These are phyloP conservation scores for Drosophila simulans DNA, from an alignment of 1,140 invertebrate genomes.

Conservation along the genomic window DNA sequence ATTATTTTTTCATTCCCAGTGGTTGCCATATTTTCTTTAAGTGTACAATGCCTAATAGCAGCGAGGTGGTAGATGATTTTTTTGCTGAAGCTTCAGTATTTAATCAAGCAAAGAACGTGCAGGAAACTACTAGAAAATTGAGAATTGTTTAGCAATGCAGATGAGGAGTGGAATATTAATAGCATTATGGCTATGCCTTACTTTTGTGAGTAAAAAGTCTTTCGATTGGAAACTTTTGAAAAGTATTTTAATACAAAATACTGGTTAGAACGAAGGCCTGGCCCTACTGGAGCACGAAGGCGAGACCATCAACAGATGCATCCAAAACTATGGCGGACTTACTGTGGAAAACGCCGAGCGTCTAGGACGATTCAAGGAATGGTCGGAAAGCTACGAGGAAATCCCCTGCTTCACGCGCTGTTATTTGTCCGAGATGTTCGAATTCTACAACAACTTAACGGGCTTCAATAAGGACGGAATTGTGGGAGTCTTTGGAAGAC, in stretches of 20 bases:
- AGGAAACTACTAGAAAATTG: conserved; percentile 19
- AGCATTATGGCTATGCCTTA: conserved; percentile 19
- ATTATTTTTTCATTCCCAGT: too few relatives aligned
- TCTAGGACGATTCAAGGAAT: conserved; percentile 62
- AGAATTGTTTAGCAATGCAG: conserved; percentile 1
- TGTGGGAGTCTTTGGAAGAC: conserved; percentile 48
- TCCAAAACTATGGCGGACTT: conserved; percentile 61
- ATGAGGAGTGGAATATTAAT: conserved; percentile 23
- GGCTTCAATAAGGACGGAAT: conserved; percentile 58
- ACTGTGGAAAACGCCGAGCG: conserved; percentile 43
- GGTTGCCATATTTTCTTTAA: conserved; percentile 4
- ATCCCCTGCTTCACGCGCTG: conserved; percentile 76
- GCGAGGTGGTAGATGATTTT: conserved; percentile 29
- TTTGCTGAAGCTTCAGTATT: conserved; percentile 64
- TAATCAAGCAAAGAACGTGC: conserved; percentile 38
- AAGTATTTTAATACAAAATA: background rate
- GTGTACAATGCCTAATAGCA: conserved; percentile 1
- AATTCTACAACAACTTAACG: conserved; percentile 55
- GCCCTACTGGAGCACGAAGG: conserved; percentile 40
- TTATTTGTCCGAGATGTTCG: conserved; percentile 68
- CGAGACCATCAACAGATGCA: conserved; percentile 47
- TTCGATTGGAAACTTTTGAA: too few relatives aligned
- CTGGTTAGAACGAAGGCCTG: conserved; percentile 19
- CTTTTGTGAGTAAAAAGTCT: conserved; percentile 13
- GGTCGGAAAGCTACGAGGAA: conserved; percentile 69